phyloP scores from a whole-genome alignment of 1,140 invertebrate species.

The Spodoptera litura region DNA sequence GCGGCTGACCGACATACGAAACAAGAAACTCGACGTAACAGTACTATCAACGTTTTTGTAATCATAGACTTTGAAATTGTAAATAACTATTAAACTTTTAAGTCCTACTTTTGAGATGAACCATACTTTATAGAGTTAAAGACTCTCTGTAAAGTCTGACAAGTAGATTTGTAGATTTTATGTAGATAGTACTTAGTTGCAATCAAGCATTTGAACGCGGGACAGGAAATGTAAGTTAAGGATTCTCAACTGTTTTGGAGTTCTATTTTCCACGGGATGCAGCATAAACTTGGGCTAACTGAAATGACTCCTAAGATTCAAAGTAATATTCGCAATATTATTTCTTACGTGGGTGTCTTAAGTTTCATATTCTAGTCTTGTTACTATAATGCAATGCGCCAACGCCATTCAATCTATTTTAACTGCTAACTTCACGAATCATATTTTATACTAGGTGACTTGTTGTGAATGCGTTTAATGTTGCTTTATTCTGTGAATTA shows the following conservation, averaged over 20 bases:
- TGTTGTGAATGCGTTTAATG: slow-evolving; percentile 24
- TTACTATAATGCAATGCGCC: slow-evolving; percentile 27
- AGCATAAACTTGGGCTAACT: too few relatives aligned
- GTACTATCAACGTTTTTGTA: slow-evolving; percentile 39
- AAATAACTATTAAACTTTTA: slow-evolving; percentile 24
- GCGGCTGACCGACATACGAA: slow-evolving; percentile 50
- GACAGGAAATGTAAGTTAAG: too few relatives aligned
- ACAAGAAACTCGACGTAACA: slow-evolving; percentile 42
- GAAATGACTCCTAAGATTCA: too few relatives aligned
- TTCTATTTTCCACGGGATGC: too few relatives aligned
- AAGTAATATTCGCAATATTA: slow-evolving; percentile 12
- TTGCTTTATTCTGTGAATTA: slow-evolving; percentile 8
- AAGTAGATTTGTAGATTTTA: too few relatives aligned
- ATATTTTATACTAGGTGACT: slow-evolving; percentile 33
- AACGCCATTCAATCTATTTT: slow-evolving; percentile 25
- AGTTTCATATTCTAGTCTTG: slow-evolving; percentile 21
- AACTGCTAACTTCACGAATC: slow-evolving; percentile 11
- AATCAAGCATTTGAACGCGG: too few relatives aligned
- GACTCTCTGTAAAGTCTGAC: too few relatives aligned
- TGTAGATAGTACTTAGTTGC: too few relatives aligned
- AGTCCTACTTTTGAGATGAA: not conserved
- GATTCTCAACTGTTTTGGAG: too few relatives aligned
- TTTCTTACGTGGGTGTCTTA: slow-evolving; percentile 20
- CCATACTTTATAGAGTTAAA: too few relatives aligned
- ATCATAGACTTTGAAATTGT: slow-evolving; percentile 41